Evolutionary conservation across 2,797 vertebrate species (phyloP).

Genomic region (Crax fasciolata): DNA sequence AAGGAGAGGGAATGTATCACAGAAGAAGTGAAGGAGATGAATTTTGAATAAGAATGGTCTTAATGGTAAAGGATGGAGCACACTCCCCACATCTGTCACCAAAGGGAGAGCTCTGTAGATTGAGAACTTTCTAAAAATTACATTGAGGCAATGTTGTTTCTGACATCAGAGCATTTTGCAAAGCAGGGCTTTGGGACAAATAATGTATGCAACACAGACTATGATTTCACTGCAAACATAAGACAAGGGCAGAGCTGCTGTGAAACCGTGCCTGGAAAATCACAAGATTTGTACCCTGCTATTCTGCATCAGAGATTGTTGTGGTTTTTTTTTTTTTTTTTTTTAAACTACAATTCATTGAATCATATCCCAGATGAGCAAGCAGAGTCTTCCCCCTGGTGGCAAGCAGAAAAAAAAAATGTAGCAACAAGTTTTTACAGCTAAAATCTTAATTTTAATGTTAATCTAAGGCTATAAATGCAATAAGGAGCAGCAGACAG

Average conservation of each 20-base stretch:
- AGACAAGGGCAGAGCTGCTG: background rate
- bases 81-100: background rate
- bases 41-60: background rate
- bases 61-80: background rate
- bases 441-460: too few relatives aligned
- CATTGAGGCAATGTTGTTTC: background rate
- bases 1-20: background rate
- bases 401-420: slow-evolving; percentile 21
- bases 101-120: background rate
- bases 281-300: background rate
- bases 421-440: background rate
- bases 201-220: background rate
- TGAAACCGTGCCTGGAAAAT: background rate
- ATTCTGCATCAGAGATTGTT: background rate
- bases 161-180: background rate
- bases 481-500: background rate
- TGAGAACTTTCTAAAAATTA: background rate
- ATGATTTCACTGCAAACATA: background rate
- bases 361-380: background rate
- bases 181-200: background rate
- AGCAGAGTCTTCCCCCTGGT: slow-evolving; percentile 54
- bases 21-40: background rate
- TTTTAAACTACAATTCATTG: background rate
- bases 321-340: background rate
- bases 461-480: background rate